phyloP scores from a whole-genome alignment of 2,797 vertebrate genomes.

The Jordanella pulchra region DNA sequence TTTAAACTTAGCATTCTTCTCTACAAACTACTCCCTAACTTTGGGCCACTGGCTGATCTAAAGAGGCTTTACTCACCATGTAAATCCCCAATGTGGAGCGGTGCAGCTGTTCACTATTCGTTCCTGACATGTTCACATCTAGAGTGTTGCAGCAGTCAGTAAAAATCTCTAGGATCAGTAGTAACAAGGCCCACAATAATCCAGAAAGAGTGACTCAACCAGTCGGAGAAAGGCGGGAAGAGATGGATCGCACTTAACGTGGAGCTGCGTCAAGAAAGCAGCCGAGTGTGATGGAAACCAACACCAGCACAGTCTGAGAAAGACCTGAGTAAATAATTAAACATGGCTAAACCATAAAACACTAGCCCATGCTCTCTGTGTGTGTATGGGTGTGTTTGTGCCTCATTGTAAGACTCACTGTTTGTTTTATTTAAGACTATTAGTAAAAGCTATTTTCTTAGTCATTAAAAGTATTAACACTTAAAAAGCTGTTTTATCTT shows the following conservation, averaged over 20 bases:
- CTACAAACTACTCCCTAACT: neutral
- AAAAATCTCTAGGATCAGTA: slow-evolving; percentile 16
- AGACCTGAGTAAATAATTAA: slow-evolving; percentile 83
- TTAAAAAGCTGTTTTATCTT: neutral
- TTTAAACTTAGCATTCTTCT: neutral
- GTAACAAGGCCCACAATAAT: slow-evolving; percentile 29
- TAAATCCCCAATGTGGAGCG: slow-evolving; percentile 80
- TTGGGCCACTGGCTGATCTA: neutral
- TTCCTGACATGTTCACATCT: slow-evolving; percentile 69
- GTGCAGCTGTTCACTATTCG: slow-evolving; percentile 75
- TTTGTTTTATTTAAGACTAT: slow-evolving; percentile 42
- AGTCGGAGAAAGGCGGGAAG: slow-evolving; percentile 2
- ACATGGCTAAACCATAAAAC: slow-evolving; percentile 84
- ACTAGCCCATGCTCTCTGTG: slow-evolving; percentile 29
- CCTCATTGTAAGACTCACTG: neutral
- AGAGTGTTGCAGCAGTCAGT: slow-evolving; percentile 14
- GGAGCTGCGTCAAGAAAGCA: slow-evolving; percentile 26
- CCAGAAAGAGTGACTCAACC: slow-evolving; percentile 4
- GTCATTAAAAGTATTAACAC: neutral
- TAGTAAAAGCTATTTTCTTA: slow-evolving; percentile 14
- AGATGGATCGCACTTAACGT: slow-evolving; percentile 10
- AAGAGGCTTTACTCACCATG: slow-evolving; percentile 65
- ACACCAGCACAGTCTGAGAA: slow-evolving; percentile 53
- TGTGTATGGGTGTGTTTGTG: slow-evolving; percentile 11
- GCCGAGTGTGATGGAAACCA: slow-evolving; percentile 50